Percentiles rank a stretch among this genome's conserved stretches.
Evolutionary conservation across 2,888 invertebrate species (phyloP).

Genomic region (Caenorhabditis sinica): DNA sequence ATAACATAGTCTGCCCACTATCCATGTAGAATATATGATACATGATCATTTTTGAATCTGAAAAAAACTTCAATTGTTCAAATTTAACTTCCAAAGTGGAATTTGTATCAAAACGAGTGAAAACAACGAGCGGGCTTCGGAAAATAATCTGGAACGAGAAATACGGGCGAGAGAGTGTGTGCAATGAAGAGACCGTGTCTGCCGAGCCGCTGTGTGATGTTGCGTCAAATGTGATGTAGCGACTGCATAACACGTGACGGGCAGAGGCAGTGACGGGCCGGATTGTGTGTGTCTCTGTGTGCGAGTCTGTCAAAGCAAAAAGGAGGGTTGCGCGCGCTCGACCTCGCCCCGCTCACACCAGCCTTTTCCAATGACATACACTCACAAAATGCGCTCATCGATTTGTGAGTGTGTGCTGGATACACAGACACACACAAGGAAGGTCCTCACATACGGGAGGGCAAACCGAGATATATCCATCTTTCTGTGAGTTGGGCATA

Average conservation of each 20-base stretch:
- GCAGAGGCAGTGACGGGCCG: slow-evolving; percentile 33
- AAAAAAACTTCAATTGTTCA: slow-evolving; percentile 10
- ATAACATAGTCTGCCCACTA: slow-evolving; percentile 45
- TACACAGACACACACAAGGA: not conserved
- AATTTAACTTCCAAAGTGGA: slow-evolving; percentile 1
- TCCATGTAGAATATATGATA: slow-evolving; percentile 63
- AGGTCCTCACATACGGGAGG: not conserved
- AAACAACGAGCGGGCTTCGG: slow-evolving; percentile 32
- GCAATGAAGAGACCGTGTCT: slow-evolving; percentile 9
- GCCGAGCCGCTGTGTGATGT: slow-evolving; percentile 23
- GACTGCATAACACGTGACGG: slow-evolving; percentile 59
- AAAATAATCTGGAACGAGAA: slow-evolving; percentile 42
- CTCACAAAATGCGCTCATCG: slow-evolving; percentile 28
- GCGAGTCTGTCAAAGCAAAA: slow-evolving; percentile 2
- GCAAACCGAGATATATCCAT: slow-evolving; percentile 1
- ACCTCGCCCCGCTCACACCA: not conserved
- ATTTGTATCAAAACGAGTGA: slow-evolving; percentile 26
- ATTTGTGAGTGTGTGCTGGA: not conserved
- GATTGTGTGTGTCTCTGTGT: slow-evolving; percentile 19
- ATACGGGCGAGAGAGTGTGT: slow-evolving; percentile 12
- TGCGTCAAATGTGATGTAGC: slow-evolving; percentile 50
- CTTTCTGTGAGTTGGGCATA: not conserved
- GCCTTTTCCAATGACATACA: slow-evolving; percentile 11
- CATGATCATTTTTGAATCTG: slow-evolving; percentile 31
- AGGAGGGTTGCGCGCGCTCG: slow-evolving; percentile 12